These are phyloP conservation scores for Aporophyla nigra DNA, from an alignment of 2,888 invertebrate genomes.

Conservation along the genomic window DNA sequence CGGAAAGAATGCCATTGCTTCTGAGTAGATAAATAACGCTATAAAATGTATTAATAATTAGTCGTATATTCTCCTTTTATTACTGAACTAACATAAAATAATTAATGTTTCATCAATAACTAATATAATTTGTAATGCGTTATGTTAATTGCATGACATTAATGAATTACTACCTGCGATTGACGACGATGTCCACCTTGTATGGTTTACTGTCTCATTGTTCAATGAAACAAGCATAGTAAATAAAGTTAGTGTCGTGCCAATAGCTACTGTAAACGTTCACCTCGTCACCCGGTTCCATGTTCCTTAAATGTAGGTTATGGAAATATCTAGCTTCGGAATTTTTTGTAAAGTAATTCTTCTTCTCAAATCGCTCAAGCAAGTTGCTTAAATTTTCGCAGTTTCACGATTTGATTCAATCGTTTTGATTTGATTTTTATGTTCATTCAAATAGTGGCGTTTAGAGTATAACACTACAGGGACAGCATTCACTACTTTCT, in stretches of 20 bases:
- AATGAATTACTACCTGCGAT: slow-evolving; percentile 20
- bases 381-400: not conserved
- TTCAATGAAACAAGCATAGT: slow-evolving; percentile 42
- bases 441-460: not conserved
- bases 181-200: slow-evolving; percentile 40
- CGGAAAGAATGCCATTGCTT: slow-evolving; percentile 26
- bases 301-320: slow-evolving; percentile 3
- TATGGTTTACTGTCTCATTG: slow-evolving; percentile 46
- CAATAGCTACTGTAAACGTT: slow-evolving; percentile 42
- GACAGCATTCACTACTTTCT: not conserved
- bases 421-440: too few relatives aligned
- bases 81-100: slow-evolving; percentile 9
- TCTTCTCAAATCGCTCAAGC: too few relatives aligned
- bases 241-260: slow-evolving; percentile 32
- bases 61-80: slow-evolving; percentile 29
- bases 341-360: not conserved
- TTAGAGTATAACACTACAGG: not conserved
- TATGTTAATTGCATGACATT: slow-evolving; percentile 22
- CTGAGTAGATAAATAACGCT: slow-evolving; percentile 29
- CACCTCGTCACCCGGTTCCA: not conserved
- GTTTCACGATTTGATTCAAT: too few relatives aligned
- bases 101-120: slow-evolving; percentile 20
- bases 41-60: slow-evolving; percentile 42
- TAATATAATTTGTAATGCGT: slow-evolving; percentile 27
- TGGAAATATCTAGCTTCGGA: not conserved